Base-by-base conservation (phyloP, 2,113 vertebrate genomes). In the Elgaria multicarinata region DNA sequence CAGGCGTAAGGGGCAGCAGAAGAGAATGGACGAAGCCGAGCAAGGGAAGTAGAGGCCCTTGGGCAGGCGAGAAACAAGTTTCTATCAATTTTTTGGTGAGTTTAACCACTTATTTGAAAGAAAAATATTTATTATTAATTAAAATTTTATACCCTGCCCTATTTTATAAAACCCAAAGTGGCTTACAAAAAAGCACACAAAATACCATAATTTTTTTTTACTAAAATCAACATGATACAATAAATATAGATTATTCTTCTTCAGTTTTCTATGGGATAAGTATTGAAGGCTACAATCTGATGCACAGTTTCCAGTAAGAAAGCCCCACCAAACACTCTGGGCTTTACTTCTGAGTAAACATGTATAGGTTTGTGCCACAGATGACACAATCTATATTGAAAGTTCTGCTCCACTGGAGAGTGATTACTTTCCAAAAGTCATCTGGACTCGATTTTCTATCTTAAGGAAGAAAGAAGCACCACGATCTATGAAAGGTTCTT, bases 391-490 rank as follows among this genome's bases (percentile, higher is more conserved):
- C 5, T 89, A 12, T 64, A 81, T 9, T 62, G 4, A 3, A 18
- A 58, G 31, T 91, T 39, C 2, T 84, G 67, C 66, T 46, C 24
- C 76, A 93, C 72, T 90, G 82, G 92, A 94, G 87, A 86, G n/a
- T 62, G 66, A 88, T 82, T 88, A 72, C 78, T 77, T 83, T 83
- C 88, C 42, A 77, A 42, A 44, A 62, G 39, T 77, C 58, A 62
- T 55, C 69, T 92, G 87, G 89, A 87, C 89, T 92, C 76, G 75
- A 33, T 92, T 88, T 88, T 6, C 22, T 83, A 93, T 67, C 83
- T 90, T 71, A 78, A 18, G 4, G 76, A 90, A 85, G 44, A 2
- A 90, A 85, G 44, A 2, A 0, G 42, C 50, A 1, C 72, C 86
- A 83, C 36, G 78, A 85, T 31, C 90, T 87, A 42, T 71, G 62